Percentiles rank a stretch among this genome's conserved stretches.
These are phyloP conservation scores for Lamprotornis superbus DNA, from an alignment of 2,113 vertebrate genomes.

Conservation along the genomic window DNA sequence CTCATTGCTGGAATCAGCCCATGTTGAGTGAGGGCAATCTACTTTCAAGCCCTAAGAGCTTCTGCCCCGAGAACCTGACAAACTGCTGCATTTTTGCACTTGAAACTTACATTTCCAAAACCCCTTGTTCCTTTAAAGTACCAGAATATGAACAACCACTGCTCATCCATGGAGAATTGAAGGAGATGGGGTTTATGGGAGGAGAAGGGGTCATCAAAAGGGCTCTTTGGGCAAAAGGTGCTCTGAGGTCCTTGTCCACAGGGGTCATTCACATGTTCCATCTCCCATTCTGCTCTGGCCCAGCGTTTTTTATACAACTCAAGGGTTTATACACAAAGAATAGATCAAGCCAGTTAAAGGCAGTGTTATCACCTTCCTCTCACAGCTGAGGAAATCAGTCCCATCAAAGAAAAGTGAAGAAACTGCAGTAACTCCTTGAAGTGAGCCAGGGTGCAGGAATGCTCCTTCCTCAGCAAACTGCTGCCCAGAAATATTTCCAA, in stretches of 20 bases:
- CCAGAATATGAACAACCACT: background rate
- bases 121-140: background rate
- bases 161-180: rapidly evolving
- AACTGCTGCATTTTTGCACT: background rate
- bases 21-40: background rate
- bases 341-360: background rate
- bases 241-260: background rate
- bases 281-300: background rate
- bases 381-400: background rate
- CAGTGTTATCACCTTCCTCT: background rate
- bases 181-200: background rate
- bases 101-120: background rate
- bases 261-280: background rate
- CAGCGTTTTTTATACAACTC: background rate
- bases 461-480: background rate
- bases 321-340: background rate
- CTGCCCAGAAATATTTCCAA: background rate
- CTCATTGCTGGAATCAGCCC: background rate
- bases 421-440: background rate
- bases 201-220: background rate
- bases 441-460: background rate
- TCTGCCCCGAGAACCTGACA: background rate
- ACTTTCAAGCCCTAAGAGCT: background rate
- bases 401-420: background rate
- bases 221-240: background rate